Conservation (phyloP, 2,797 vertebrate genomes). For the Sciaenops ocellatus region DNA sequence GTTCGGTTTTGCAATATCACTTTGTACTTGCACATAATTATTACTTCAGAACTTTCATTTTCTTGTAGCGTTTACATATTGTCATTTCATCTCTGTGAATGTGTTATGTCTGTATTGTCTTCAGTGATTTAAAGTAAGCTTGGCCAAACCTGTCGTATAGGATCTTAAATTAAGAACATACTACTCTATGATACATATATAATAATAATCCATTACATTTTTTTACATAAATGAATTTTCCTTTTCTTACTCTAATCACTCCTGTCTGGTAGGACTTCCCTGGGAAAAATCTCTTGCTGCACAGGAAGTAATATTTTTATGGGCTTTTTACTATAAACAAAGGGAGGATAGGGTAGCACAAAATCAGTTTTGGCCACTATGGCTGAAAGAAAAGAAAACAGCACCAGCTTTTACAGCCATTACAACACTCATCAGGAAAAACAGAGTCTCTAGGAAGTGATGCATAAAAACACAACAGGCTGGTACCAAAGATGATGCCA, state of each 20-base stretch:
- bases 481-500: slow-evolving; percentile 2
- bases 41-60: slow-evolving; percentile 39
- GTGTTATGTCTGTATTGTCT: slow-evolving; percentile 10
- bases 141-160: slow-evolving; percentile 10
- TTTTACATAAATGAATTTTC: slow-evolving; percentile 8
- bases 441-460: not conserved
- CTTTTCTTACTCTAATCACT: slow-evolving; percentile 25
- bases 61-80: slow-evolving; percentile 11
- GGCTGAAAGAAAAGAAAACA: slow-evolving; percentile 3
- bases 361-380: slow-evolving; percentile 16
- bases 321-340: not conserved
- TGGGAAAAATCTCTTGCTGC: not conserved
- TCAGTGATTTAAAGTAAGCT: slow-evolving; percentile 32
- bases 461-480: slow-evolving; percentile 16
- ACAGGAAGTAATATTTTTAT: not conserved
- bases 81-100: slow-evolving; percentile 17
- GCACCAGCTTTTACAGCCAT: slow-evolving; percentile 10
- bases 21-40: slow-evolving; percentile 40
- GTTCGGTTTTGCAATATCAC: slow-evolving; percentile 62
- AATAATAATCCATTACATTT: slow-evolving; percentile 11
- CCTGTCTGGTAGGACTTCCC: not conserved
- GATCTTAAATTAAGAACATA: slow-evolving; percentile 29
- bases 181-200: not conserved
- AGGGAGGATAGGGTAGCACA: not conserved
- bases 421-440: slow-evolving; percentile 21